Evolutionary conservation across 2,113 vertebrate species (phyloP), one percentile per base, ranked within the genome.

Genomic region (Phycodurus eques): DNA sequence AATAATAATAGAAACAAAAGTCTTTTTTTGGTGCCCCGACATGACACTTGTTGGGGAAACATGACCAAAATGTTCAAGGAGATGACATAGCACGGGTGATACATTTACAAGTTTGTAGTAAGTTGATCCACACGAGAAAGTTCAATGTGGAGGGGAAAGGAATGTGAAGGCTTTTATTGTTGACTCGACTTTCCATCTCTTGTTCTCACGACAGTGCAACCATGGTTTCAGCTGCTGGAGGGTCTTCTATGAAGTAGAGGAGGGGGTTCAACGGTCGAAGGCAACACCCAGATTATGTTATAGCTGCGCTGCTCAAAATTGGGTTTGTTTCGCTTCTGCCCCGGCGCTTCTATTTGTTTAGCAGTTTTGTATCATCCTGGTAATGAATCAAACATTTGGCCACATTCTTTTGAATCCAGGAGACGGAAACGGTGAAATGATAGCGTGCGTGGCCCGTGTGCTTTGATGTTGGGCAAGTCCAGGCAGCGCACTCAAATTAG

Each of bases 221-320:
- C 8, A 11, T 8, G 60, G 70, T 71, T 80, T 74, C 71, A 78
- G 43, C 75, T 74, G 77, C 67, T 65, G 51, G 53, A 54, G 72
- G 39, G 61, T 13, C 67, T 67, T 70, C 63, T 75, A 44, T 79
- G 4, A 68, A 72, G 59, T 67, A 67, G 13, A 65, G 42, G 22
- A 46, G 70, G 35, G 68, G 53, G 75, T 83, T 74, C 68, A 63
- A 31, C 53, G 73, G 71, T 77, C 39, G 5, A 68, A 72, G 72
- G 46, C 83, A 69, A 76, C 73, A 39, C 80, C 83, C 47, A 1
- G 59, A 83, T 76, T 78, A 56, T 67, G 43, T 83, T 72, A 70
- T 39, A 44, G 46, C 66, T 47, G 31, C 53, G 9, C 46, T 7
- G 31, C 60, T 27, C n/a, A 54, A 54, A 56, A 51, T 22, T 1